A percentile compares a stretch with the other conserved stretches of the same genome.
phyloP scores from a whole-genome alignment of 2,113 vertebrate genomes.

The Mystacornis crossleyi region DNA sequence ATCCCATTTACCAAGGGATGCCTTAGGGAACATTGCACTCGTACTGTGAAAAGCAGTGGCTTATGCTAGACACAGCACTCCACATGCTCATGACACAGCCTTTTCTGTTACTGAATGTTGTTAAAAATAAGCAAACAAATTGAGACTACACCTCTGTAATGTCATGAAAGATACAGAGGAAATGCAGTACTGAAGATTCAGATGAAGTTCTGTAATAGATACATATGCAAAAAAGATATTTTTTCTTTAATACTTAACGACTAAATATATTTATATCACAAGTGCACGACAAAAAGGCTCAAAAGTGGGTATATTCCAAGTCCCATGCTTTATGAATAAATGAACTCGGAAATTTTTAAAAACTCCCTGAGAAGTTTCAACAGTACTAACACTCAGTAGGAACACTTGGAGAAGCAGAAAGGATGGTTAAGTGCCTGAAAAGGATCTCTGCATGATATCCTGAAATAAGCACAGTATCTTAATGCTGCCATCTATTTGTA shows the following conservation, averaged over 20 bases:
- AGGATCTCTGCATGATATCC: background rate
- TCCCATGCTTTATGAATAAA: background rate
- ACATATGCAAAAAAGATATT: background rate
- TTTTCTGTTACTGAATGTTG: background rate
- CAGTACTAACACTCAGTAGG: background rate
- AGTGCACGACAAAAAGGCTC: background rate
- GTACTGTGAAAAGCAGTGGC: background rate
- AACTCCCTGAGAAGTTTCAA: background rate
- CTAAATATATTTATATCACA: background rate
- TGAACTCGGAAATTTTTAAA: background rate
- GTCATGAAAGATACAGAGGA: background rate
- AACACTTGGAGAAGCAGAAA: background rate
- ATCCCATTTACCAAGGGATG: background rate
- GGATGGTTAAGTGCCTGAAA: background rate
- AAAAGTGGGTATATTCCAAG: background rate
- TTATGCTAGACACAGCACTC: background rate
- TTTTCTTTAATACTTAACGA: background rate
- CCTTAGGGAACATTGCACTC: background rate
- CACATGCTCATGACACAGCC: background rate
- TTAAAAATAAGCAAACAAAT: slow-evolving; percentile 3
- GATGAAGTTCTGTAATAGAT: background rate
- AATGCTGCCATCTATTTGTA: background rate
- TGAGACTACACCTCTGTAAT: background rate
- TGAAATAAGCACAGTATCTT: background rate
- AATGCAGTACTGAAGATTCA: background rate